Base-by-base conservation (phyloP, 2,888 invertebrate genomes). In the Phortica magna region DNA sequence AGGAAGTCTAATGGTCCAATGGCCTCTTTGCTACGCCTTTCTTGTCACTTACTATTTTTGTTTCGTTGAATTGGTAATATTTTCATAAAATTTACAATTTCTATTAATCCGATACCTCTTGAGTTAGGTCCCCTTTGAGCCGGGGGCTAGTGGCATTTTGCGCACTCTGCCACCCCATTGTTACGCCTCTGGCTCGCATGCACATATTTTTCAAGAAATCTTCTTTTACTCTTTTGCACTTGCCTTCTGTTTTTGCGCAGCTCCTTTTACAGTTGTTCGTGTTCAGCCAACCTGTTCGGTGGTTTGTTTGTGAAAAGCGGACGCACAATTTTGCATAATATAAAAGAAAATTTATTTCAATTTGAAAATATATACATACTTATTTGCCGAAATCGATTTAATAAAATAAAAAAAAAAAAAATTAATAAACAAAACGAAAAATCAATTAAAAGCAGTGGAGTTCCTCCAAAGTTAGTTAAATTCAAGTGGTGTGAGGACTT, bases 311-410 rank as follows among this genome's bases (percentile, higher is more conserved):
- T 48, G 48, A 48, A 9, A 48, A 48, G 48, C 48, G 14, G 14
- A 9, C 48, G 10, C 48, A 2, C 10, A 48, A 2, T 48, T 14
- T 48, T 48, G 48, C 5, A 59, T 19, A 22, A 19, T 9, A 59
- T 19, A 59, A 17, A 17, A 19, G 19, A 55, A 55, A 55, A 55
- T 14, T 17, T 17, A 55, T 14, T 55, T 7, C 12, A 17, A 61
- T 61, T 61, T 2, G 19, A 61, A 61, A 61, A 61, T 22, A 22
- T 31, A 31, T 31, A 31, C 5, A 31, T 31, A 19, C 22, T 19
- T 19, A 61, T 17, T 61, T 19, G 19, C n/a, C 19, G 22, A 61
- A 61, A 61, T 61, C 17, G 61, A 61, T 61, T 61, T 61, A 61
- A 61, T 61, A 22, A 6, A 61, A 61, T 22, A 7, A 5, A 4